Evolutionary conservation across 1,140 invertebrate species (phyloP).

Genomic region (Heliconius hewitsoni): DNA sequence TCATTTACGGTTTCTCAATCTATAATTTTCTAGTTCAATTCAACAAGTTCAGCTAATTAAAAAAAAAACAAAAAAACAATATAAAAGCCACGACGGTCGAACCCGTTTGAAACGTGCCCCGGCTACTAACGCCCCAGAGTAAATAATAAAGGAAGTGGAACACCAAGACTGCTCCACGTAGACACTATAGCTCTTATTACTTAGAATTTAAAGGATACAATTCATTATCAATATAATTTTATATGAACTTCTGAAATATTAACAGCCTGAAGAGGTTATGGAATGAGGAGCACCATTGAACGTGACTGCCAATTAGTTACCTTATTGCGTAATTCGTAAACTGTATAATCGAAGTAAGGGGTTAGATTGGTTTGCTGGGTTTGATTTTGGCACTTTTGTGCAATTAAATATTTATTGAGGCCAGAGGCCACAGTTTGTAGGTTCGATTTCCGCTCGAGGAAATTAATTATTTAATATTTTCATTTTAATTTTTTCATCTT

Average conservation of each 20-base stretch:
- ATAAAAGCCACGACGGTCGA: constrained; percentile 44
- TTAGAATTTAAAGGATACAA: constrained; percentile 9
- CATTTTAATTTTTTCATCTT: too few relatives aligned
- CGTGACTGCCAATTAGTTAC: constrained; percentile 37
- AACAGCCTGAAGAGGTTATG: constrained; percentile 35
- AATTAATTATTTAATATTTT: too few relatives aligned
- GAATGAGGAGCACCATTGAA: constrained; percentile 27
- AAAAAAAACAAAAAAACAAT: constrained; percentile 58
- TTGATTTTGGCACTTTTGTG: not conserved
- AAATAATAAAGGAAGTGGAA: constrained; percentile 52
- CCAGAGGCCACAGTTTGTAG: too few relatives aligned
- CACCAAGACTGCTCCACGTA: constrained; percentile 16
- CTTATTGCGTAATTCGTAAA: constrained; percentile 12
- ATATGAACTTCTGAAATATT: constrained; percentile 33
- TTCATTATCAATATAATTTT: constrained; percentile 24
- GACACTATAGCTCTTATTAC: constrained; percentile 26
- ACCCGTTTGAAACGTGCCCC: constrained; percentile 46
- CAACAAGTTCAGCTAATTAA: constrained; percentile 52
- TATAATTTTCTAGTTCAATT: constrained; percentile 41
- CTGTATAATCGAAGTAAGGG: not conserved
- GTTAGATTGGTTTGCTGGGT: not conserved
- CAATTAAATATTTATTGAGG: not conserved
- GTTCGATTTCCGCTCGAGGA: too few relatives aligned
- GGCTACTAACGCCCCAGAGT: constrained; percentile 48
- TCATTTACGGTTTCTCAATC: constrained; percentile 24